phyloP scores from a whole-genome alignment of 2,888 invertebrate genomes.

The Dasypogon diadema region DNA sequence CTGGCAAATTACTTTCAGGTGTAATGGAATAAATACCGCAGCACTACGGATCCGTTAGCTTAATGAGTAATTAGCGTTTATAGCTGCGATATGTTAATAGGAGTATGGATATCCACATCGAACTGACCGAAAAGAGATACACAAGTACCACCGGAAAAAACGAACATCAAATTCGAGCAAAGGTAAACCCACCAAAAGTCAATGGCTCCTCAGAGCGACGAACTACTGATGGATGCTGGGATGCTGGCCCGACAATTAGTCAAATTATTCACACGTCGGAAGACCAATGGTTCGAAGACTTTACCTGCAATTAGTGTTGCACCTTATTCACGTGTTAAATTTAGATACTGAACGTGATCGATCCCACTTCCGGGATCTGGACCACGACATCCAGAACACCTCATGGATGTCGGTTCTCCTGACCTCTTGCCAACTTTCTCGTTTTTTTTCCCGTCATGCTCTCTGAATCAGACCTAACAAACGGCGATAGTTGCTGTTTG shows the following conservation, averaged over 20 bases:
- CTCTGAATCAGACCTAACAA: background rate
- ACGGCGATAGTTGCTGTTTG: background rate
- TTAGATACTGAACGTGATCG: background rate
- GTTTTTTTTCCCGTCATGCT: constrained; percentile 26
- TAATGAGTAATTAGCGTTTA: constrained; percentile 20
- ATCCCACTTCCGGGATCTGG: background rate
- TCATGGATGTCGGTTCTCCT: constrained; percentile 18
- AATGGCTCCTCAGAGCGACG: background rate
- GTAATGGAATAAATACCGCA: background rate
- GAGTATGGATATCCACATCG: background rate
- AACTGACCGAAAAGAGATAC: background rate
- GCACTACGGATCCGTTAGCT: background rate
- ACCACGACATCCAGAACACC: background rate
- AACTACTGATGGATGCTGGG: constrained; percentile 1
- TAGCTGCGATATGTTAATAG: constrained; percentile 26
- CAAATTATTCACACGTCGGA: too few relatives aligned
- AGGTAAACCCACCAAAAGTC: background rate
- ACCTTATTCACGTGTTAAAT: constrained; percentile 21
- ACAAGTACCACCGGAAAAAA: background rate
- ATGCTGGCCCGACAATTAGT: too few relatives aligned
- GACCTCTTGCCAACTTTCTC: constrained; percentile 16
- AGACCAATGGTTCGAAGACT: too few relatives aligned
- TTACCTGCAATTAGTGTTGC: too few relatives aligned
- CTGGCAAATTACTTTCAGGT: background rate
- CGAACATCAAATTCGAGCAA: background rate